Conservation (phyloP, 2,797 vertebrate species). For the Myotis daubentonii region DNA sequence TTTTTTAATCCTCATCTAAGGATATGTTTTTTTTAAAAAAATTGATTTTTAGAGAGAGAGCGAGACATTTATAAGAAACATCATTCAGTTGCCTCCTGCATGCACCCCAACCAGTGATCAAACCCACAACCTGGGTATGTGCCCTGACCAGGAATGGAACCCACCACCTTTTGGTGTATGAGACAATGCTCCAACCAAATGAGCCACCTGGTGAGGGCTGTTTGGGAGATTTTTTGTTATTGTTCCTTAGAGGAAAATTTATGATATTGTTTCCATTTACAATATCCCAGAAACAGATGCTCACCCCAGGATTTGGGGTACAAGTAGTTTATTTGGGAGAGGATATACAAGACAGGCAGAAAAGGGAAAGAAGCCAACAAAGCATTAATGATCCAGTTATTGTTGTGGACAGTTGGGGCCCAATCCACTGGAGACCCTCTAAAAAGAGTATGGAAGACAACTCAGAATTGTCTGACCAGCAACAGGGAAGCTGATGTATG, state of each 20-base stretch:
- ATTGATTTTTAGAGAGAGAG: background rate
- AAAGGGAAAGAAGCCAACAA: background rate
- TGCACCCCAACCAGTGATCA: background rate
- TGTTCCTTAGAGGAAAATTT: slow-evolving; percentile 26
- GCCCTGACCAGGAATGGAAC: background rate
- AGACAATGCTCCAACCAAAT: background rate
- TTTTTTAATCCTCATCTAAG: background rate
- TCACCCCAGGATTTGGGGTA: background rate
- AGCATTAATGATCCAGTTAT: background rate
- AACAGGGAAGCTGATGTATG: background rate
- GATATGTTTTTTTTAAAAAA: background rate
- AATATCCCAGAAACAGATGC: background rate
- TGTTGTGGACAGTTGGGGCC: background rate
- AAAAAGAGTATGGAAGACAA: background rate
- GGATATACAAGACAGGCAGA: background rate
- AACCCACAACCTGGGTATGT: background rate
- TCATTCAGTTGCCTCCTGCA: background rate
- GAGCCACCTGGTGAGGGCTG: background rate
- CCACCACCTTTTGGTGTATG: background rate
- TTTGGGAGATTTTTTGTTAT: background rate
- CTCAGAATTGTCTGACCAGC: background rate
- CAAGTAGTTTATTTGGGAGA: background rate
- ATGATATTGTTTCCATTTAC: background rate
- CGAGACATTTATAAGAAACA: background rate
- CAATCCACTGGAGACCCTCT: background rate